Conservation (phyloP, 2,113 vertebrate genomes). For the Hystrix brachyura region DNA sequence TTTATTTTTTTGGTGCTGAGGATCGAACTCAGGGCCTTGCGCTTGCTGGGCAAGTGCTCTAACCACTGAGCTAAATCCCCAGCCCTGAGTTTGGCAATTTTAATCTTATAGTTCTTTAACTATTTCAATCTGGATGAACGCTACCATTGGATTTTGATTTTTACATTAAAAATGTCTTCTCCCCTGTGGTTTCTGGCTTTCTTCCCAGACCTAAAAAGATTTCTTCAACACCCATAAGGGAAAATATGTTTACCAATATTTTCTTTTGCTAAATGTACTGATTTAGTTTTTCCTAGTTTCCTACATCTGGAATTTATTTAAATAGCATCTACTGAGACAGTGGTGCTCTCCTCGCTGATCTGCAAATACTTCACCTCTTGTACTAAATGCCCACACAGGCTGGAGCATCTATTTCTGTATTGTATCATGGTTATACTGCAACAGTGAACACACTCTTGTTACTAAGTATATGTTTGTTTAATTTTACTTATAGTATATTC, state of each 20-base stretch:
- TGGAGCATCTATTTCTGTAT: neutral
- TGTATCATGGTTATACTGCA: neutral
- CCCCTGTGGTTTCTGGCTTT: neutral
- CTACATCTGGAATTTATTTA: neutral
- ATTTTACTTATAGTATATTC: neutral
- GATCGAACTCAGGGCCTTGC: too few species aligned
- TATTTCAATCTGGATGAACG: neutral
- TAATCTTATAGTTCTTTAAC: neutral
- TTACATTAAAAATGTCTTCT: neutral
- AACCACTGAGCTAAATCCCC: too few species aligned
- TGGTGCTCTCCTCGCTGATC: neutral
- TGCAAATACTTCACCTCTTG: neutral
- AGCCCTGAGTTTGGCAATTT: neutral
- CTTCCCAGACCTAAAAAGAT: neutral
- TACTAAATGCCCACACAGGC: neutral
- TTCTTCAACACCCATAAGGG: neutral
- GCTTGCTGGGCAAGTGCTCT: too few species aligned
- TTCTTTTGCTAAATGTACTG: neutral
- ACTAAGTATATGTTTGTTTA: neutral
- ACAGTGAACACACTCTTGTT: neutral
- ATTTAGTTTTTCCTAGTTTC: neutral
- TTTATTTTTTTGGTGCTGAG: too few species aligned
- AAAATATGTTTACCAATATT: neutral
- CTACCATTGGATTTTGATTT: neutral
- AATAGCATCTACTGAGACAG: neutral